phyloP scores from a whole-genome alignment of 2,797 vertebrate species.

The Pachyuromys duprasi region DNA sequence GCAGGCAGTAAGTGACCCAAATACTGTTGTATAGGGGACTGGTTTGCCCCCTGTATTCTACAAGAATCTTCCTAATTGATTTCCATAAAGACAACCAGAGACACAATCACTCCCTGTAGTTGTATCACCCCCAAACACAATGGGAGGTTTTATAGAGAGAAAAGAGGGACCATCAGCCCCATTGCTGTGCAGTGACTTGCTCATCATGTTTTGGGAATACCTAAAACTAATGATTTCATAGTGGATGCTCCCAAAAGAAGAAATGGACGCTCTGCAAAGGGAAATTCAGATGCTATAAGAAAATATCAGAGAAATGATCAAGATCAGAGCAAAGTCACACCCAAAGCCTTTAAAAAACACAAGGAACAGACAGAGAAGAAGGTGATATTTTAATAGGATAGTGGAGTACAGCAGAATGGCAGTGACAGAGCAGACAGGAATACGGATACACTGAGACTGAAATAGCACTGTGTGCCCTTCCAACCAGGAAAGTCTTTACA shows the following conservation, averaged over 20 bases:
- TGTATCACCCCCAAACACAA: background rate
- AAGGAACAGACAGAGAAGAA: constrained; percentile 86
- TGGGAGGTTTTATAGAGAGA: background rate
- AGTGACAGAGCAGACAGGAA: constrained; percentile 89
- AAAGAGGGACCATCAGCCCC: background rate
- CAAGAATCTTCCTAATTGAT: constrained; percentile 36
- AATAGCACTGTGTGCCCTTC: constrained; percentile 81
- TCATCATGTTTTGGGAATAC: background rate
- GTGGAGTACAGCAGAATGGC: constrained; percentile 91
- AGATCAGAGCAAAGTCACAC: background rate
- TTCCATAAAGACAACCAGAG: constrained; percentile 30
- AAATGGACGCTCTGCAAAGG: background rate
- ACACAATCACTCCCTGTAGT: background rate
- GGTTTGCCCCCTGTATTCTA: background rate
- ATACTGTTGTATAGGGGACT: background rate
- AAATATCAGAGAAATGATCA: background rate
- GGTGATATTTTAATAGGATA: constrained; percentile 93
- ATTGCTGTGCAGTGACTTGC: background rate
- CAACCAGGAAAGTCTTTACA: constrained; percentile 50
- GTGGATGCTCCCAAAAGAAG: background rate
- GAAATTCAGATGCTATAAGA: background rate
- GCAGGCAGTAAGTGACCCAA: background rate
- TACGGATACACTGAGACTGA: constrained; percentile 85
- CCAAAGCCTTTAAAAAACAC: background rate
- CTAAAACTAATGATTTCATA: background rate